A percentile compares a stretch with the other conserved stretches of the same genome.
Conservation (phyloP, 1,140 invertebrate genomes). For the Arion vulgaris region DNA sequence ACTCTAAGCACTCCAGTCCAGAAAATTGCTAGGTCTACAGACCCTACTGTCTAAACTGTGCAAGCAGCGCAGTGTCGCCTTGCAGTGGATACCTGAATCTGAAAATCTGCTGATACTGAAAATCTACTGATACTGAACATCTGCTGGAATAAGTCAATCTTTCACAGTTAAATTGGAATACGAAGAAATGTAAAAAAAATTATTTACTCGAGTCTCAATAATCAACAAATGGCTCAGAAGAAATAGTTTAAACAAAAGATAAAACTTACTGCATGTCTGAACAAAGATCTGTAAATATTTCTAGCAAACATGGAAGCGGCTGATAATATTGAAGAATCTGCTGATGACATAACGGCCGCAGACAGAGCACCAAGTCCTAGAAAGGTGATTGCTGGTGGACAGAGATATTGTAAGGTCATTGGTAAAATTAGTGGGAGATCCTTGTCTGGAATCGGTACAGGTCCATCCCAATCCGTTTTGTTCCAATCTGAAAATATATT, state of each 20-base stretch:
- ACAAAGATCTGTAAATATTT: slow-evolving; percentile 97
- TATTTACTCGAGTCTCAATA: too few species aligned
- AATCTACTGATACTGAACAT: too few species aligned
- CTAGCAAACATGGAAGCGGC: slow-evolving; percentile 98
- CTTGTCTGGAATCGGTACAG: slow-evolving; percentile 79
- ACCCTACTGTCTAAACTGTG: too few species aligned
- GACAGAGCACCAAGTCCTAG: slow-evolving; percentile 98
- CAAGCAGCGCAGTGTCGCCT: too few species aligned
- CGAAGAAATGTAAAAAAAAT: too few species aligned
- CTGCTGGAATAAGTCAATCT: too few species aligned
- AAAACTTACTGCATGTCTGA: slow-evolving; percentile 85
- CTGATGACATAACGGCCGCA: slow-evolving; percentile 98
- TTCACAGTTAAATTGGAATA: too few species aligned
- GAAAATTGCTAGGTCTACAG: too few species aligned
- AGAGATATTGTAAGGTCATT: slow-evolving; percentile 96
- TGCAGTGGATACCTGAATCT: too few species aligned
- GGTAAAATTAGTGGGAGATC: slow-evolving; percentile 95
- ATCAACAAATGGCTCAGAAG: too few species aligned
- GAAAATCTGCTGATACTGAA: too few species aligned
- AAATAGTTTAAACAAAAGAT: not conserved
- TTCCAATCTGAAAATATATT: slow-evolving; percentile 86
- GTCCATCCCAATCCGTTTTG: slow-evolving; percentile 83
- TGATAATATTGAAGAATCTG: slow-evolving; percentile 96
- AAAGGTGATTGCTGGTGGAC: slow-evolving; percentile 92
- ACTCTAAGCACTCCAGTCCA: too few species aligned